Evolutionary conservation across 2,797 vertebrate genomes (phyloP), one percentile per base, ranked within the genome.

Genomic region (Coccyzus lansbergi): DNA sequence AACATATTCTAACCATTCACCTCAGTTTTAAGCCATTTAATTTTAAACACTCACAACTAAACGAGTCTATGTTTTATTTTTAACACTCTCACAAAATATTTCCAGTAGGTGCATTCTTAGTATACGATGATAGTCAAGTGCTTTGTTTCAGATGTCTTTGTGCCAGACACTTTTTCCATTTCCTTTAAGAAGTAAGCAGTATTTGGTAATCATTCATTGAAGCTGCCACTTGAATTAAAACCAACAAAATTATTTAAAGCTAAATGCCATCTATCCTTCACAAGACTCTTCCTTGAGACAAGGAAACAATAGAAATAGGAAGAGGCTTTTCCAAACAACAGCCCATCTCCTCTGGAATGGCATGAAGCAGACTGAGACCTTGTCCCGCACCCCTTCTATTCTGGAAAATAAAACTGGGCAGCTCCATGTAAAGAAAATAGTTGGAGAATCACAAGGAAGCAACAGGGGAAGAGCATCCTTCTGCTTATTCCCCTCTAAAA

Each of bases 141-240:
- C 31, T 86, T 90, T 29, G n/a, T 60, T 95, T 94, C 67, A 92
- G 56, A 92, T 12, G 74, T 40, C 64, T 88, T 83, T 89, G 25
- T 83, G 38, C 58, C 75, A 80, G 62, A 78, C 9, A 40, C 9
- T 89, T 91, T 87, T 87, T 89, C 94, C 68, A 92, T 83, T 94
- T 91, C 81, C 88, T 88, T 95, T 88, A 62, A 85, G 86, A 86
- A 93, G 42, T 36, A 76, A 81, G 81, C 38, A 85, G 52, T 36
- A 46, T 86, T 81, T 92, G 62, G 91, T 29, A 90, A 86, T 25
- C 9, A 62, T 53, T 72, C 53, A 31, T 38, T 72, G 74, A 86
- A 82, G 12, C 5, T 69, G 31, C 69, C 46, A 40, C 31, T 67
- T 69, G 55, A 91, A 93, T 64, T 76, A 83, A 64, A 81, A 36